Percentiles rank a stretch among this genome's conserved stretches.
Evolutionary conservation across 2,888 invertebrate species (phyloP).

Genomic region (Pristionchus entomophagus): DNA sequence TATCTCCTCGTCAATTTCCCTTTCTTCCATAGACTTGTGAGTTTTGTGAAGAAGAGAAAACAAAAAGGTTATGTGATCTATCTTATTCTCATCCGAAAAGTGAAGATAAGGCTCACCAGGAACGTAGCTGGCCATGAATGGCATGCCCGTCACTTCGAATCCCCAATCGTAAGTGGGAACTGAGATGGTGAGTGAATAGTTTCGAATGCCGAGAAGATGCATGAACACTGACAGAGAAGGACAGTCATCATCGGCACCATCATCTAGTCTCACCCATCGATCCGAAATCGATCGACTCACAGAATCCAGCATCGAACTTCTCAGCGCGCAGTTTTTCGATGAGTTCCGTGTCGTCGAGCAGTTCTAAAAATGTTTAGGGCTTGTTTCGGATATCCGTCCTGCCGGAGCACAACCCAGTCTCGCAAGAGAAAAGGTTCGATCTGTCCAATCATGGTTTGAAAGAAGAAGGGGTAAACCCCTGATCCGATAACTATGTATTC

Average conservation of each 20-base stretch:
- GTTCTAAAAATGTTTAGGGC: neutral
- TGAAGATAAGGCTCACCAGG: neutral
- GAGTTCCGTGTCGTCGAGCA: neutral
- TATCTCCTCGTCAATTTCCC: neutral
- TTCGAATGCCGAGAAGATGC: conserved; percentile 13
- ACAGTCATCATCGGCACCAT: neutral
- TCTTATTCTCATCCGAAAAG: too few species aligned
- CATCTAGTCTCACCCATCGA: neutral
- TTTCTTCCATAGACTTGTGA: too few species aligned
- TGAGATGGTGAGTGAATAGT: conserved; percentile 37
- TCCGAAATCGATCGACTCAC: conserved; percentile 23
- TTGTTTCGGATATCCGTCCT: neutral
- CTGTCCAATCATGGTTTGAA: too few species aligned
- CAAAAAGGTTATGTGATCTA: too few species aligned
- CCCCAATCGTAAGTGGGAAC: conserved; percentile 43
- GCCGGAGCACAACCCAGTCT: too few species aligned
- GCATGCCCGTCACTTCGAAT: conserved; percentile 27
- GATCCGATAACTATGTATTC: too few species aligned
- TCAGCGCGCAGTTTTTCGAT: conserved; percentile 4
- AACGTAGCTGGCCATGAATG: conserved; percentile 18
- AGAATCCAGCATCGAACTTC: conserved; percentile 42
- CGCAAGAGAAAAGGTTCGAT: too few species aligned
- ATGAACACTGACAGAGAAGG: neutral
- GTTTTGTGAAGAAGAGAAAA: too few species aligned
- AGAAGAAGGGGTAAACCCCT: too few species aligned